Evolutionary conservation across 1,140 invertebrate species (phyloP).

Genomic region (Copidosoma floridanum): DNA sequence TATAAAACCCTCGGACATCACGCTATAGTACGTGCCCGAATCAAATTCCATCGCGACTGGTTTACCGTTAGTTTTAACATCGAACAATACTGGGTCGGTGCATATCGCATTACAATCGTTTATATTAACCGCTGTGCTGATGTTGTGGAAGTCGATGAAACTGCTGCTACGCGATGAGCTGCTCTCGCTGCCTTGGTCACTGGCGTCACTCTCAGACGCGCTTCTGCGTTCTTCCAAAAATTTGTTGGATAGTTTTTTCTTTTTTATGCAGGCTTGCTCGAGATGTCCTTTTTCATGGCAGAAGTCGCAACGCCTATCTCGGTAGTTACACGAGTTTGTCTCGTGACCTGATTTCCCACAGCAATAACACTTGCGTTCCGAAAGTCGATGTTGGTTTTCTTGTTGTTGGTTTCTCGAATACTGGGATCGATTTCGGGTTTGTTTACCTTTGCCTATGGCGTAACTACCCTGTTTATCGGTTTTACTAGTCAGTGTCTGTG

Average conservation of each 20-base stretch:
- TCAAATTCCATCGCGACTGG: not conserved
- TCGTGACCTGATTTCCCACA: slow-evolving; percentile 6
- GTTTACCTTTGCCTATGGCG: not conserved
- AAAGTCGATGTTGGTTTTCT: no score
- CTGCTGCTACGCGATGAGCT: not conserved
- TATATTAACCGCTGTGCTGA: not conserved
- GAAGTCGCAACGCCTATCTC: slow-evolving; percentile 10
- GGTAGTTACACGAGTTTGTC: slow-evolving; percentile 1
- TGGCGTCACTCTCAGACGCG: not conserved
- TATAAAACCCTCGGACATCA: slow-evolving; percentile 5
- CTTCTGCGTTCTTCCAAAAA: not conserved
- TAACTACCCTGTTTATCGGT: not conserved
- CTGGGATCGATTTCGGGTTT: not conserved
- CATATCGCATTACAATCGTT: not conserved
- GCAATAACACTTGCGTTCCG: slow-evolving; percentile 2
- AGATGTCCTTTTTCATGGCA: slow-evolving; percentile 17
- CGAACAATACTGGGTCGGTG: not conserved
- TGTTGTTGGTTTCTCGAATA: no score
- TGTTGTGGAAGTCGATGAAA: not conserved
- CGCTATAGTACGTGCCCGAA: not conserved
- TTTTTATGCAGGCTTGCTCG: slow-evolving; percentile 13
- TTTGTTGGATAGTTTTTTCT: slow-evolving; percentile 1
- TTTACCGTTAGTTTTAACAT: not conserved
- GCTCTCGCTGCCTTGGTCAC: not conserved
- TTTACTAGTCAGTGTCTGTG: not conserved